Base-by-base conservation (phyloP, 2,888 invertebrate species). In the Tupiocoris notatus region DNA sequence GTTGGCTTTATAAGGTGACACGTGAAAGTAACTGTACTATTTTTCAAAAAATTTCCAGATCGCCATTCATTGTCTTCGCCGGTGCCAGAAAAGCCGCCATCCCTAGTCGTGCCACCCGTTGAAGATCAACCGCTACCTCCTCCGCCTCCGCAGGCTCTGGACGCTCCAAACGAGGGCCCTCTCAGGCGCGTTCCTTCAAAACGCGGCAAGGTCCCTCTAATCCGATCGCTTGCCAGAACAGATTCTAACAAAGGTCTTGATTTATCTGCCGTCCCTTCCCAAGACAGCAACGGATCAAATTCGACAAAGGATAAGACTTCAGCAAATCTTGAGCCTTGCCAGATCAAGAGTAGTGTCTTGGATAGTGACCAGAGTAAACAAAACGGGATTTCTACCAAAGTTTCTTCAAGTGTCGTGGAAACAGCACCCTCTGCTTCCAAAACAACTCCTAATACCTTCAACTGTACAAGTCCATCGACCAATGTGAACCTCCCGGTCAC, bases 81-180 rank as follows among this genome's bases (percentile, higher is more conserved):
- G 1, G 16, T 70, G 7, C 73, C 73, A 9, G 73, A 73, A 21
- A 70, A 70, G 3, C n/a, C 3, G 54, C 73, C 73, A 20, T 62
- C 62, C 61, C 22, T 62, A 39, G 61, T 54, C 54, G 62, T 73
- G 16, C 24, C 62, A 1, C 24, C 39, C 3, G n/a, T 73, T 22
- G 75, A 75, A 20, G 75, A 75, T 65, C 12, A 39, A 22, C 66
- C 75, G 1, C 57, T 75, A 1, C 75, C 65, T 0, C 75, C 75
- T 21, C 64, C 64, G 12, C 75, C 75, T 2, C 75, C 75, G 0
- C 75, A 65, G 65, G 65, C 75, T 20, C 65, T 66, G 17, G 75
- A 64, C 24, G 65, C 65, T 23, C 75, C 64, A 9, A 66, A 66
- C 23, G 66, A 75, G 65, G 64, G 65, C 6, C 75, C 75, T 0